Conservation (phyloP, 2,797 vertebrate species). For the Anomalospiza imberbis region DNA sequence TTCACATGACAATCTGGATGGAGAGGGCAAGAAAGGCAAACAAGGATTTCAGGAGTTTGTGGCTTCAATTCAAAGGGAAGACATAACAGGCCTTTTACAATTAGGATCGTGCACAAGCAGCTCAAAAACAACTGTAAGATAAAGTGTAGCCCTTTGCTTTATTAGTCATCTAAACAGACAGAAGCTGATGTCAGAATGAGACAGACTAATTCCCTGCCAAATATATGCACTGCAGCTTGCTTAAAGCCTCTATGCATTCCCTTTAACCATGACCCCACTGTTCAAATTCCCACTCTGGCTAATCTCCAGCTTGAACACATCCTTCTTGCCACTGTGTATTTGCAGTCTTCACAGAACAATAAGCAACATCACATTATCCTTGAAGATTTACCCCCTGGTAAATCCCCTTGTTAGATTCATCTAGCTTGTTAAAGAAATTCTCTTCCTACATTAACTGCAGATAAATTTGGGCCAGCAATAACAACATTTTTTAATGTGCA, state of each 20-base stretch:
- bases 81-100: neutral
- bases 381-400: neutral
- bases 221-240: neutral
- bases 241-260: neutral
- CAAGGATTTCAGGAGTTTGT: neutral
- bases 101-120: neutral
- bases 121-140: neutral
- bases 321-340: neutral
- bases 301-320: neutral
- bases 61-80: neutral
- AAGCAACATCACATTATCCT: neutral
- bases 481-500: neutral
- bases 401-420: neutral
- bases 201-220: neutral
- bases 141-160: neutral
- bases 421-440: neutral
- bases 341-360: neutral
- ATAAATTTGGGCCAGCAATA: neutral
- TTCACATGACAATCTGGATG: neutral
- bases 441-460: neutral
- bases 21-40: neutral
- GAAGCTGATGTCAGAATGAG: neutral
- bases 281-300: neutral
- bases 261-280: neutral
- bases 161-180: neutral